Evolutionary conservation across 2,113 vertebrate species (phyloP), one percentile per base, ranked within the genome.

Genomic region (Riparia riparia): DNA sequence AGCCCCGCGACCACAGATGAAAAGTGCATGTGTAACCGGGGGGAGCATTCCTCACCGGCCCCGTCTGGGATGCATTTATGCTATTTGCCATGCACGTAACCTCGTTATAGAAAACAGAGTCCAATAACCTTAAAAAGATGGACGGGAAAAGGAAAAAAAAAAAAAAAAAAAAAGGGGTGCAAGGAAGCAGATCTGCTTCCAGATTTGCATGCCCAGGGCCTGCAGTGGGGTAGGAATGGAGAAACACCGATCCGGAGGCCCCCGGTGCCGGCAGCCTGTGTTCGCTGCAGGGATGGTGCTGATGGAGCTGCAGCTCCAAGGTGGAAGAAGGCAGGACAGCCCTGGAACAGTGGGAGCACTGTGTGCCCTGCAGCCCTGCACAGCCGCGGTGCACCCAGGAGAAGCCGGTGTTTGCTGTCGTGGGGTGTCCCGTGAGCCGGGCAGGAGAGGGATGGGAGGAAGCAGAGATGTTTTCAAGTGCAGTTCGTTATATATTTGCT

Each of bases 71-170:
- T 91, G 44, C 95, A 94, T 97, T 96, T 94, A 34, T 88, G 64
- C 95, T 92, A 44, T 94, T 96, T 96, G 96, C 95, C 96, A 93
- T 93, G 95, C 95, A 97, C 93, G 76, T 96, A 96, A 95, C 88
- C 90, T 93, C 34, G 41, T 97, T 96, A 97, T 91, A 93, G 56
- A 90, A 96, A 97, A 64, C 93, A 95, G 95, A 96, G 83, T 74
- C 86, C 92, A 93, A 83, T 90, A 95, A 92, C 86, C 72, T 93
- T 81, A 86, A 92, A 92, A 92, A 95, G 93, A 93, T 60, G 95
- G 53, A 91, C 15, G 3, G 70, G 57, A 32, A 65, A 86, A 86
- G 12, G 5, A 18, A 13, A 29, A 58, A 57, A n/a, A 37, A 37
- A 37, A 37, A 37, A 56, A 53, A 71, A 29, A 31, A 42, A 58